A percentile compares a stretch with the other conserved stretches of the same genome.
phyloP scores from a whole-genome alignment of 1,140 invertebrate species.

The Drosophila punjabiensis region DNA sequence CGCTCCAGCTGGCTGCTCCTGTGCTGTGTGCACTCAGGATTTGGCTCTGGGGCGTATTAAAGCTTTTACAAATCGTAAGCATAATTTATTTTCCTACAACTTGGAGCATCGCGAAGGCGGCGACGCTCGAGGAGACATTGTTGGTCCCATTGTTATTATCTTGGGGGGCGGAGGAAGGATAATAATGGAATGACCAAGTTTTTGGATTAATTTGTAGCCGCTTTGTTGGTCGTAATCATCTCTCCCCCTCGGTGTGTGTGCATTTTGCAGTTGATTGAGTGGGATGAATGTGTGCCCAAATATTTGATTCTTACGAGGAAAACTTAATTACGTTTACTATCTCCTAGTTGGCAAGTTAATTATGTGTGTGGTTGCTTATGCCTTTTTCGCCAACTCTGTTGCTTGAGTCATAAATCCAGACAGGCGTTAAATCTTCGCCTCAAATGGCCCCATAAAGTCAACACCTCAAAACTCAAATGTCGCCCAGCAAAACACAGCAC shows the following conservation, averaged over 20 bases:
- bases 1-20: slow-evolving; percentile 41
- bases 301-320: slow-evolving; percentile 30
- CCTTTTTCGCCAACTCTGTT: slow-evolving; percentile 25
- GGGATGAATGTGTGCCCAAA: slow-evolving; percentile 18
- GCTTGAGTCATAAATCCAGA: slow-evolving; percentile 60
- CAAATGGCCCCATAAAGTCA: slow-evolving; percentile 64
- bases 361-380: slow-evolving; percentile 20
- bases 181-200: slow-evolving; percentile 51
- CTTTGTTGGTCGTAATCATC: slow-evolving; percentile 34
- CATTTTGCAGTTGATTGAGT: slow-evolving; percentile 52
- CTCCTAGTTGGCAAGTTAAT: slow-evolving; percentile 26
- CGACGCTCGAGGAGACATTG: slow-evolving; percentile 40
- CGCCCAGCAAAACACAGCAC: slow-evolving; percentile 12
- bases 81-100: slow-evolving; percentile 81
- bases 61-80: slow-evolving; percentile 81
- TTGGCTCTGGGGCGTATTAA: slow-evolving; percentile 79
- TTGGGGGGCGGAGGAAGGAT: background rate
- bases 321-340: slow-evolving; percentile 38
- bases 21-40: slow-evolving; percentile 74
- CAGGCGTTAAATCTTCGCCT: slow-evolving; percentile 52
- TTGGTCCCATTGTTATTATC: slow-evolving; percentile 18
- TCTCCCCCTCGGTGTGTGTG: slow-evolving; percentile 12
- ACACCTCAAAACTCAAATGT: slow-evolving; percentile 63
- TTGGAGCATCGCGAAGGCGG: slow-evolving; percentile 20
- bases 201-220: slow-evolving; percentile 60